Conservation (phyloP, 2,888 invertebrate species). For the Acanthosepion esculentum region DNA sequence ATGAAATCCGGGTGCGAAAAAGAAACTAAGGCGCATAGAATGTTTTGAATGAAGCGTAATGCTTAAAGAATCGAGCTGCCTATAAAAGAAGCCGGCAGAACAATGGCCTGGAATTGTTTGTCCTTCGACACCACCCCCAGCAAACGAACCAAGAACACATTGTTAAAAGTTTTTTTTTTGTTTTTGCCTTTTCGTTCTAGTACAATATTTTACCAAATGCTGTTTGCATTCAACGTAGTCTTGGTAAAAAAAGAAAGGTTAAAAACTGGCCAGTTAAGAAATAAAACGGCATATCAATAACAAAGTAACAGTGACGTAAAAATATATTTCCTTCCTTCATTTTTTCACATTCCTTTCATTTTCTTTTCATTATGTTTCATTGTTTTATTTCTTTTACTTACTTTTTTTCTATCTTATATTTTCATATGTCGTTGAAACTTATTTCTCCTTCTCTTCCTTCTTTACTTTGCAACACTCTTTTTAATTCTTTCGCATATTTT, state of each 20-base stretch:
- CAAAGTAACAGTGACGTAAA: neutral
- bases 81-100: neutral
- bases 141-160: neutral
- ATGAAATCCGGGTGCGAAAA: neutral
- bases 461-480: no score
- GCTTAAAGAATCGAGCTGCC: neutral
- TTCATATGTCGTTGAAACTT: no score
- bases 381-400: neutral
- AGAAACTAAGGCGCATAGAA: neutral
- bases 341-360: neutral
- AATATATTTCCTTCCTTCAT: neutral
- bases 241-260: neutral
- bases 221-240: constrained; percentile 17
- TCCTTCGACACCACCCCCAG: neutral
- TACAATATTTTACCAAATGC: neutral
- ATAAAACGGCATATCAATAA: neutral
- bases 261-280: neutral
- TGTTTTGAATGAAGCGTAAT: constrained; percentile 9
- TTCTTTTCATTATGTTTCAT: neutral
- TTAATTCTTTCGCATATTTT: neutral
- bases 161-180: neutral
- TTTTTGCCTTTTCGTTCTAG: neutral
- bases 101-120: constrained; percentile 13
- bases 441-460: no score
- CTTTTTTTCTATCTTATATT: neutral